Conservation (phyloP, 2,113 vertebrate species). For the Falcunculus frontatus region DNA sequence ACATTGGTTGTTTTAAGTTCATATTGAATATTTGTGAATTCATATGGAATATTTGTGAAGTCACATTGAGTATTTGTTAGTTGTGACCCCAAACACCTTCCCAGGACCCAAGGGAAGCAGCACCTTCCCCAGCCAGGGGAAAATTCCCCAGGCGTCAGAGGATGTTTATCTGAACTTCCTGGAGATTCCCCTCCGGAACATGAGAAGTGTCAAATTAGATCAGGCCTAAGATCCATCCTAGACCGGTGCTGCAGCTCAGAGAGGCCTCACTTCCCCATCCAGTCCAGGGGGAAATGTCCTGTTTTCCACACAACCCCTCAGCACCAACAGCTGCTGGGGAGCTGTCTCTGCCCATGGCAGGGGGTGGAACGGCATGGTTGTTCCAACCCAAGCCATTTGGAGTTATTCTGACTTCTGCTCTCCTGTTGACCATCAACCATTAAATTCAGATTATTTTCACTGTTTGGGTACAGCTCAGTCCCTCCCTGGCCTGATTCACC, state of each 20-base stretch:
- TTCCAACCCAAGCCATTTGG: background rate
- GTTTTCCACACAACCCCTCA: background rate
- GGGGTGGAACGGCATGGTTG: background rate
- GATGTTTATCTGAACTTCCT: background rate
- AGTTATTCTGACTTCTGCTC: background rate
- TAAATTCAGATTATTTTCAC: background rate
- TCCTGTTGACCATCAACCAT: background rate
- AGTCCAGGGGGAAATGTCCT: background rate
- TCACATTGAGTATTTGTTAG: background rate
- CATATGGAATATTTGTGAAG: background rate
- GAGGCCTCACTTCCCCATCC: background rate
- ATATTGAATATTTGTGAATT: background rate
- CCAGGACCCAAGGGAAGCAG: background rate
- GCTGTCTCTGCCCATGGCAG: background rate
- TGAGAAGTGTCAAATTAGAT: background rate
- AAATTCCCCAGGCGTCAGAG: background rate
- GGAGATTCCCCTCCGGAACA: background rate
- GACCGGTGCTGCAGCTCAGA: background rate
- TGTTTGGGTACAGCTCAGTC: background rate
- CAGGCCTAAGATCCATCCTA: background rate
- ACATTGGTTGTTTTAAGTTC: too few relatives aligned
- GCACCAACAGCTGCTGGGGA: rapidly evolving
- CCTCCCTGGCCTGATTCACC: background rate
- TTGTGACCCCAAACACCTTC: background rate
- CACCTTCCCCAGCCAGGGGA: background rate